Evolutionary conservation across 2,113 vertebrate species (phyloP), one percentile per base, ranked within the genome.

Genomic region (Leucoraja erinaceus): DNA sequence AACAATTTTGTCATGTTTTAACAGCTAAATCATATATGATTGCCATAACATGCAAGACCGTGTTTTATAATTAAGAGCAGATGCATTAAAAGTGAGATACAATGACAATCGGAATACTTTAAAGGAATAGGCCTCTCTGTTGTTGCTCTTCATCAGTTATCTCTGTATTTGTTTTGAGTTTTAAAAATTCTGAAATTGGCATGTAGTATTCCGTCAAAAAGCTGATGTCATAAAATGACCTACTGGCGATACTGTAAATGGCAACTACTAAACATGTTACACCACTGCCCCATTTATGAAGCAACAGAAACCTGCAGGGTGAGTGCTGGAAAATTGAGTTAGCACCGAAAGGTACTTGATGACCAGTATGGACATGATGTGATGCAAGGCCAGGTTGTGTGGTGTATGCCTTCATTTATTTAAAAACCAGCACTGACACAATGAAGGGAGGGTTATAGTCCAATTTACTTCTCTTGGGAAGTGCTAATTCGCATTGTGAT

Each of bases 31-130:
- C 28, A 31, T 33, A 18, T 33, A 20, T 31, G 33, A 33, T 56
- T 88, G 84, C 61, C 61, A 66, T 31, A 66, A 66, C 12, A 61
- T 66, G 9, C 59, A 88, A 61, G 81, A 83, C 28, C 56, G 47
- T 83, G 6, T 56, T 83, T 83, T 83, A 28, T 83, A 83, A 83
- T 83, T 83, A 47, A 83, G 79, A 59, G 47, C 22, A 83, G 22
- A 83, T 56, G 14, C 5, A 54, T 81, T 47, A 81, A 79, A 81
- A 54, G 20, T 56, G 47, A 56, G 1, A 25, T 7, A 68, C 31
- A 31, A 20, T 33, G 6, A 66, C 63, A 68, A 90, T 90, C 5
- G 31, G 84, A 83, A 56, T 56, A 25, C 56, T 66, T 31, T 66
- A 68, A 68, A 68, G 86, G 31, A 88, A 33, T 66, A 20, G 79